Evolutionary conservation across 2,113 vertebrate species (phyloP).

Genomic region (Indicator maculatus): DNA sequence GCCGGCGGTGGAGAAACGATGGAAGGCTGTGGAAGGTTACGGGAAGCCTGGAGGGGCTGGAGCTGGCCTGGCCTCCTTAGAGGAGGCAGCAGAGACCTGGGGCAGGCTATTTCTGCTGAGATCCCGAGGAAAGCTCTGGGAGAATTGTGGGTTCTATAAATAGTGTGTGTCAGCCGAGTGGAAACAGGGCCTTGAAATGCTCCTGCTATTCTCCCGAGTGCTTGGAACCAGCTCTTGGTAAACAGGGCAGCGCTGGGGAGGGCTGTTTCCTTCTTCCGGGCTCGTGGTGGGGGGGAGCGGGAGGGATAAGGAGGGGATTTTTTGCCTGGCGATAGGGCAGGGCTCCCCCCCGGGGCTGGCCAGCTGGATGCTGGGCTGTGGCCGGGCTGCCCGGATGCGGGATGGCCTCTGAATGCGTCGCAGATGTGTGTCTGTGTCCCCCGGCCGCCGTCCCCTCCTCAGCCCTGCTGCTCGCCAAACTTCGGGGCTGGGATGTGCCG

Average conservation of each 20-base stretch:
- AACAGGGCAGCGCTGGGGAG: slow-evolving; percentile 67
- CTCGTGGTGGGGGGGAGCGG: not conserved
- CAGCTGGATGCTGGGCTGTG: not conserved
- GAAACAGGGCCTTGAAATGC: slow-evolving; percentile 71
- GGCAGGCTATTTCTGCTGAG: slow-evolving; percentile 74
- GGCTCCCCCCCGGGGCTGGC: not conserved
- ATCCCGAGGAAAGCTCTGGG: slow-evolving; percentile 75
- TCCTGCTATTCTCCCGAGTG: slow-evolving; percentile 68
- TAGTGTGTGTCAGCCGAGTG: slow-evolving; percentile 74
- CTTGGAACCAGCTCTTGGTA: slow-evolving; percentile 68
- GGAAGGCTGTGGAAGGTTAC: slow-evolving; percentile 55
- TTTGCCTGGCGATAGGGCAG: not conserved
- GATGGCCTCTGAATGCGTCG: slow-evolving; percentile 9
- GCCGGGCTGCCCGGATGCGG: slow-evolving; percentile 28
- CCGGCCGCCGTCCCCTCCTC: not conserved
- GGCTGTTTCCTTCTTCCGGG: slow-evolving; percentile 64
- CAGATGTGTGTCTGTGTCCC: not conserved
- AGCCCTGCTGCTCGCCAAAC: not conserved
- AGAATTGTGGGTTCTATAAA: slow-evolving; percentile 77
- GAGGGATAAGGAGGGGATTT: not conserved
- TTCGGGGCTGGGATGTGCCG: not conserved
- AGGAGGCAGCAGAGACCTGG: slow-evolving; percentile 59
- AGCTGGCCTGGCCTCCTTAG: slow-evolving; percentile 55
- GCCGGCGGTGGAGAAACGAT: not conserved
- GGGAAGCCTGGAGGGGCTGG: slow-evolving; percentile 19